Evolutionary conservation across 1,140 invertebrate genomes (phyloP).

Genomic region (Chrysoperla carnea): DNA sequence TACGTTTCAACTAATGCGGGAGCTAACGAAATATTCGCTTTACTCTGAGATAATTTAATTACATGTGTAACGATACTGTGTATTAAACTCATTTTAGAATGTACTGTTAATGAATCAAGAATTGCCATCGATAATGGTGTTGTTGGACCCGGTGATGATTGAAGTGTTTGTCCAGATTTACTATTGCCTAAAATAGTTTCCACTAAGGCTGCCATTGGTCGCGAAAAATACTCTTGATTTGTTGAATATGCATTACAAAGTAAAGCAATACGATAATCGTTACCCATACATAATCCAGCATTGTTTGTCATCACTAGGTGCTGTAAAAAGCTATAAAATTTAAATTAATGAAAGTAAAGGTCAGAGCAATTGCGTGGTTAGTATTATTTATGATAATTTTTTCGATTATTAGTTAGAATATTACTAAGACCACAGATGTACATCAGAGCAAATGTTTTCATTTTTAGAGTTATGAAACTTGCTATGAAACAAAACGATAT

Average conservation of each 20-base stretch:
- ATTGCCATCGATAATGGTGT: conserved; percentile 82
- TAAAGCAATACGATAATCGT: conserved; percentile 78
- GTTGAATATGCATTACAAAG: conserved; percentile 91
- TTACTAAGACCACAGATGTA: no score
- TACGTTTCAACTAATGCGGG: conserved; percentile 92
- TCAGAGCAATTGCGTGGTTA: neutral
- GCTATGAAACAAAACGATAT: no score
- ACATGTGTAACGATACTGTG: conserved; percentile 83
- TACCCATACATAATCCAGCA: conserved; percentile 42
- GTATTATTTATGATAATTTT: conserved; percentile 1
- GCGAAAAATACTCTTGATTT: conserved; percentile 64
- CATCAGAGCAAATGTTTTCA: no score
- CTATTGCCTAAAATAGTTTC: conserved; percentile 72
- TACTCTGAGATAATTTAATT: conserved; percentile 72
- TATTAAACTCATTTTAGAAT: conserved; percentile 96
- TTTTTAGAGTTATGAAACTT: no score
- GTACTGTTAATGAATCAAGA: conserved; percentile 86
- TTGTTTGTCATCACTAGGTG: conserved; percentile 58
- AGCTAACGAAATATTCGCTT: conserved; percentile 60
- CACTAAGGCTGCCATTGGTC: conserved; percentile 75
- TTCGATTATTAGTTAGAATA: no score
- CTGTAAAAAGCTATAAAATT: conserved; percentile 52
- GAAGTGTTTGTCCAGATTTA: conserved; percentile 28
- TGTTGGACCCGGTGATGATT: conserved; percentile 34
- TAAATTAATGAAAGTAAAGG: conserved; percentile 3